These are phyloP conservation scores for Abscondita cerata DNA, from an alignment of 2,888 invertebrate genomes.

Conservation along the genomic window DNA sequence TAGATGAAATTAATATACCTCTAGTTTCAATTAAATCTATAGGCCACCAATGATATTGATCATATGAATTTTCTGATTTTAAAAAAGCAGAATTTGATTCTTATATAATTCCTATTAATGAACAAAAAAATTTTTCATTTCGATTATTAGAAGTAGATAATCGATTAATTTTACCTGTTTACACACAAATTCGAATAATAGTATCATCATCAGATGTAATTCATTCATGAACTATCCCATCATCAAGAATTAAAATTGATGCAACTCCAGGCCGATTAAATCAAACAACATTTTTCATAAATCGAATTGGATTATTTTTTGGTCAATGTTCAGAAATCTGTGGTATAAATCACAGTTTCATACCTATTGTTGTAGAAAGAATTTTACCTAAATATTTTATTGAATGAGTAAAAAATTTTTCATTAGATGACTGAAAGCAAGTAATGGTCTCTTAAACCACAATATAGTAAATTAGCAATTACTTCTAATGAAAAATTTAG, in stretches of 20 bases:
- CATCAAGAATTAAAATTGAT: conserved; percentile 70
- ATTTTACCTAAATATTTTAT: no score
- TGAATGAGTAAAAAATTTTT: no score
- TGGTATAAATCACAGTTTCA: conserved; percentile 81
- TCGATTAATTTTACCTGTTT: conserved; percentile 65
- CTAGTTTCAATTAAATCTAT: no score
- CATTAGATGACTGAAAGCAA: no score
- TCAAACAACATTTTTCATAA: no score
- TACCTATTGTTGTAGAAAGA: conserved; percentile 74
- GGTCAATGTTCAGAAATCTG: conserved; percentile 86
- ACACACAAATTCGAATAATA: conserved; percentile 69
- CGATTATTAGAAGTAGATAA: conserved; percentile 72
- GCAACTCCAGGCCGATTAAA: no score
- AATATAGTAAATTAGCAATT: no score
- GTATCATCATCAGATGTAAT: conserved; percentile 70
- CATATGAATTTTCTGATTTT: conserved; percentile 72
- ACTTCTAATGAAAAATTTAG: no score
- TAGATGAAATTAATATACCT: no score
- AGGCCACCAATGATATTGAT: conserved; percentile 63
- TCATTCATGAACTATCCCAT: conserved; percentile 71
- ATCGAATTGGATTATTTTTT: conserved; percentile 70
- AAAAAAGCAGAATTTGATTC: conserved; percentile 67
- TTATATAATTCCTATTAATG: conserved; percentile 64
- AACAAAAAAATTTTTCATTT: conserved; percentile 59
- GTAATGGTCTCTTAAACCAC: no score